phyloP scores from a whole-genome alignment of 2,113 vertebrate species.

The Platanista minor region DNA sequence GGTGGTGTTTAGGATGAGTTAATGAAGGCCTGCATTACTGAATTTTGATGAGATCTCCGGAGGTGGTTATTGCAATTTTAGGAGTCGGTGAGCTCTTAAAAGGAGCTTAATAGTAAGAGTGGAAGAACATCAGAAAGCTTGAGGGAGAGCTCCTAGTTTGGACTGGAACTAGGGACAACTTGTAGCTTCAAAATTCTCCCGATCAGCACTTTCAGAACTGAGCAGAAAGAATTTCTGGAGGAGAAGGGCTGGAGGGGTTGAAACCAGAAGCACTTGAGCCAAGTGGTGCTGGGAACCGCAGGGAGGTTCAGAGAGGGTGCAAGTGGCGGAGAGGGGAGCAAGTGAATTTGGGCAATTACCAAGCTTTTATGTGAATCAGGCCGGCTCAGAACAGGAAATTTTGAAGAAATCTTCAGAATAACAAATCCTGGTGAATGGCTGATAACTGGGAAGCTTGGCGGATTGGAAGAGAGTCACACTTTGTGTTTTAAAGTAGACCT shows the following conservation, averaged over 20 bases:
- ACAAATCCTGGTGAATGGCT: not conserved
- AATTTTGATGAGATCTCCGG: not conserved
- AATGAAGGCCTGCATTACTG: not conserved
- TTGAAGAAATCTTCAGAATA: constrained; percentile 4
- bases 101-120: not conserved
- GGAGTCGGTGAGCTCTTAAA: not conserved
- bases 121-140: not conserved
- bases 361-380: not conserved
- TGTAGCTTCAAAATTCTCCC: not conserved
- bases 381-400: not conserved
- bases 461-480: not conserved
- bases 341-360: not conserved
- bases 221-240: not conserved
- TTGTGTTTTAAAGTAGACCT: not conserved
- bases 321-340: not conserved
- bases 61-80: not conserved
- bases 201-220: not conserved
- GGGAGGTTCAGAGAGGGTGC: not conserved
- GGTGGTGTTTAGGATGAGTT: not conserved
- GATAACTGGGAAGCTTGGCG: not conserved
- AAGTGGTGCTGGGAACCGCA: not conserved
- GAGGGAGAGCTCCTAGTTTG: not conserved
- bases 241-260: not conserved
- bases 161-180: not conserved
- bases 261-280: not conserved